Evolutionary conservation across 2,888 invertebrate species (phyloP).

Genomic region (Amiota minor): DNA sequence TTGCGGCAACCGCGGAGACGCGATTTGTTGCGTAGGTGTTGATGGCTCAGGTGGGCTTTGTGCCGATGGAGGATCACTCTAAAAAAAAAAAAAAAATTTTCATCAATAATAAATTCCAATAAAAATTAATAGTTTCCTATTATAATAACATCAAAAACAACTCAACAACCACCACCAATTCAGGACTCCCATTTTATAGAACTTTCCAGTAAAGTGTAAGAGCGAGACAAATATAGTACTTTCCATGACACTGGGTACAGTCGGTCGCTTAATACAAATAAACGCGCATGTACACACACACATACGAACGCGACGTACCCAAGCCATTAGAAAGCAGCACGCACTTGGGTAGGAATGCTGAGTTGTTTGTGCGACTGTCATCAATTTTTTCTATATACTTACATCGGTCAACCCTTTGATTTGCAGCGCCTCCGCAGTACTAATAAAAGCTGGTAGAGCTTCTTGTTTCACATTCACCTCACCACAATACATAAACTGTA

Average conservation of each 20-base stretch:
- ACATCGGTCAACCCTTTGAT: constrained; percentile 81
- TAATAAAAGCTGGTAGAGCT: constrained; percentile 81
- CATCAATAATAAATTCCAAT: neutral
- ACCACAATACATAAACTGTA: constrained; percentile 83
- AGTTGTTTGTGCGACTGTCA: neutral
- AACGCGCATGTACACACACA: constrained; percentile 18
- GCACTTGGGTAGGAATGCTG: neutral
- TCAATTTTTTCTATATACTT: constrained; percentile 72
- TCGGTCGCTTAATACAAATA: constrained; percentile 20
- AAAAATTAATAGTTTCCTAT: neutral
- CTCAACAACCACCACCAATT: constrained; percentile 53
- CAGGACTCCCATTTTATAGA: too few species aligned
- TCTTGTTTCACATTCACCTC: constrained; percentile 83
- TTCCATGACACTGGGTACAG: constrained; percentile 25
- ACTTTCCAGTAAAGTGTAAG: neutral
- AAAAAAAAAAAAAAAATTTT: constrained; percentile 46
- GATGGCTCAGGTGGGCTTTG: constrained; percentile 79
- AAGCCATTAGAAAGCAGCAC: constrained; percentile 10
- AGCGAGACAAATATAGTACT: constrained; percentile 45
- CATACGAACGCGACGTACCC: constrained; percentile 32
- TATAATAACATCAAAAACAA: too few species aligned
- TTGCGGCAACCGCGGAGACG: constrained; percentile 69
- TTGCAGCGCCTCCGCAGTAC: constrained; percentile 82
- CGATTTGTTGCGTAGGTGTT: constrained; percentile 74
- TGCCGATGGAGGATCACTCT: constrained; percentile 80